phyloP scores from a whole-genome alignment of 2,113 vertebrate genomes.

The Clinocottus analis region DNA sequence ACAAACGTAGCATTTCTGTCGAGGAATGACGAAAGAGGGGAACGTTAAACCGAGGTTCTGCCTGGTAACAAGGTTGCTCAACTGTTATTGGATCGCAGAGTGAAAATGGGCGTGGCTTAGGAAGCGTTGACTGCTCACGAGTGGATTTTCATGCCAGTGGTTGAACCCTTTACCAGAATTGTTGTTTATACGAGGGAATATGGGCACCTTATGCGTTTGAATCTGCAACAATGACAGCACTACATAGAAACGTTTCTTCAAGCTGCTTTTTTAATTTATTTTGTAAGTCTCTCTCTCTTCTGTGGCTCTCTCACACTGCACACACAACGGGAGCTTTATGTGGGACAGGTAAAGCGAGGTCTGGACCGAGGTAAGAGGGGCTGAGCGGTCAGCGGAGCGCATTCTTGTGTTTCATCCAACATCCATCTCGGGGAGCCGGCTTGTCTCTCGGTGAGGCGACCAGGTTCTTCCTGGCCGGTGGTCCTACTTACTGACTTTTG shows the following conservation, averaged over 20 bases:
- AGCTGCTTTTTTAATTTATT: conserved; percentile 3
- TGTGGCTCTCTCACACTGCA: conserved; percentile 23
- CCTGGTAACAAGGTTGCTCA: not conserved
- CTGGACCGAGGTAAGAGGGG: conserved; percentile 35
- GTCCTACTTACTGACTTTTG: too few species aligned
- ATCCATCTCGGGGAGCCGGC: conserved; percentile 29
- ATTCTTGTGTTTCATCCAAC: conserved; percentile 79
- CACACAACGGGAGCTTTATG: conserved; percentile 66
- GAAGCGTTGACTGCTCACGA: not conserved
- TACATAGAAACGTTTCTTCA: not conserved
- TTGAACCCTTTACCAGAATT: not conserved
- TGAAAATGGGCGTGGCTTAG: not conserved
- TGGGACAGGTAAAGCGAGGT: conserved; percentile 64
- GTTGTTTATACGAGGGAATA: not conserved
- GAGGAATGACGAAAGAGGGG: too few species aligned
- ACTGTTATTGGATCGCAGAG: not conserved
- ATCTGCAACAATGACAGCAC: not conserved
- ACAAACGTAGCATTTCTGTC: not conserved
- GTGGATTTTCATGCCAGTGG: not conserved
- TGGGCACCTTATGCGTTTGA: not conserved
- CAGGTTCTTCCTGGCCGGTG: conserved; percentile 57
- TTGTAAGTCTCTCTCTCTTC: not conserved
- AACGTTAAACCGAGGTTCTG: not conserved
- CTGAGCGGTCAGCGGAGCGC: conserved; percentile 31
- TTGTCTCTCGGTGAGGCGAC: conserved; percentile 27